Conservation (phyloP, 2,888 invertebrate genomes). For the Chloroclysta siterata region DNA sequence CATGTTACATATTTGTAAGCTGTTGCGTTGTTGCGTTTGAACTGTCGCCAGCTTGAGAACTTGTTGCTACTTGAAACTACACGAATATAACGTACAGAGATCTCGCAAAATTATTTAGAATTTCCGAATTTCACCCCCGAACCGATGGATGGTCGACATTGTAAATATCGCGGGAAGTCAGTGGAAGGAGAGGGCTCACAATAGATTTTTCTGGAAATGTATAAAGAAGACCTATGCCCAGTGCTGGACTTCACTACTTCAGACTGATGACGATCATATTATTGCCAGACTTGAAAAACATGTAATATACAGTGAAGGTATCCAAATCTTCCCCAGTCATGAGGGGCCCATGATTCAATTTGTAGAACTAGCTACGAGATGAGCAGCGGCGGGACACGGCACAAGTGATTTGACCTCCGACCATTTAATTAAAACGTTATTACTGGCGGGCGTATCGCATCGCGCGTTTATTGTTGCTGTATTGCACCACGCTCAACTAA, state of each 20-base stretch:
- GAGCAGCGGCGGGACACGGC: conserved; percentile 48
- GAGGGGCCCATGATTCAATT: conserved; percentile 27
- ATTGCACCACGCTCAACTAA: conserved; percentile 21
- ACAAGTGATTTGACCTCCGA: conserved; percentile 84
- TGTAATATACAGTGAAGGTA: not conserved
- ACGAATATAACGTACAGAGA: not conserved
- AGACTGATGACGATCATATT: too few relatives aligned
- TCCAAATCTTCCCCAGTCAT: not conserved
- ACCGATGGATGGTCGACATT: too few relatives aligned
- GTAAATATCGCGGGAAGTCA: too few relatives aligned
- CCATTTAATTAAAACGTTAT: conserved; percentile 79
- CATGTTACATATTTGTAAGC: conserved; percentile 46
- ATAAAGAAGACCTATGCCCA: too few relatives aligned
- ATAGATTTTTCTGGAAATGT: too few relatives aligned
- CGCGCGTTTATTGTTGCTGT: conserved; percentile 46
- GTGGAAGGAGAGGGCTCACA: too few relatives aligned
- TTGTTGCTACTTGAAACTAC: conserved; percentile 10
- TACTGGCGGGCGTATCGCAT: conserved; percentile 57
- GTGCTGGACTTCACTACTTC: too few relatives aligned
- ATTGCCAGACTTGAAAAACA: not conserved
- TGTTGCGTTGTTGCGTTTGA: conserved; percentile 29
- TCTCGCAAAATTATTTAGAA: not conserved
- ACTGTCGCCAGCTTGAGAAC: conserved; percentile 17
- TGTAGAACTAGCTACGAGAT: conserved; percentile 20
- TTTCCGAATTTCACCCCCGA: too few relatives aligned